Evolutionary conservation across 2,888 invertebrate species (phyloP).

Genomic region (Autographa gamma): DNA sequence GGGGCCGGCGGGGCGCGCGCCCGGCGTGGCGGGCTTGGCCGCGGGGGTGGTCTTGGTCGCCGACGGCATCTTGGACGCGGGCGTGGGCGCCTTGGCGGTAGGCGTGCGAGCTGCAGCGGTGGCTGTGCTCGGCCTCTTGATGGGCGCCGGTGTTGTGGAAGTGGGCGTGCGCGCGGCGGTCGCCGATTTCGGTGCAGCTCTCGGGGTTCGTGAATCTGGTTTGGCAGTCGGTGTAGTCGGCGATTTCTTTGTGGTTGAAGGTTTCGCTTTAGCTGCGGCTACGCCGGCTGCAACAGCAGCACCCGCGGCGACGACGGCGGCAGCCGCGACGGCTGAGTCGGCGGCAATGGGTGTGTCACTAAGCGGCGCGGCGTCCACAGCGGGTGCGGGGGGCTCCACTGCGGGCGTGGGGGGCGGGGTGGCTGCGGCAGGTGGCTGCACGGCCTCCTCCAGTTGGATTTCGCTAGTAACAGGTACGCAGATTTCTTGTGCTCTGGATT

Average conservation of each 20-base stretch:
- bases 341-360: slow-evolving; percentile 60
- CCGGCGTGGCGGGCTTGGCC: slow-evolving; percentile 40
- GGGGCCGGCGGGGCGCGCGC: slow-evolving; percentile 33
- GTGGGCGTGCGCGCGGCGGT: slow-evolving; percentile 61
- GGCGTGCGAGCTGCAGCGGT: slow-evolving; percentile 59
- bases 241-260: slow-evolving; percentile 63
- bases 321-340: slow-evolving; percentile 57
- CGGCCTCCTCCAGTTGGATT: slow-evolving; percentile 75
- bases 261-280: slow-evolving; percentile 57
- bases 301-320: slow-evolving; percentile 54
- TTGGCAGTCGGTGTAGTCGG: slow-evolving; percentile 68
- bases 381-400: slow-evolving; percentile 58
- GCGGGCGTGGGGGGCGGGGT: slow-evolving; percentile 67
- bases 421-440: slow-evolving; percentile 64
- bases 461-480: slow-evolving; percentile 83
- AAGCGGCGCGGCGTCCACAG: slow-evolving; percentile 58
- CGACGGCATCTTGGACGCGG: slow-evolving; percentile 52
- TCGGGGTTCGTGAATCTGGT: slow-evolving; percentile 62
- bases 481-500: slow-evolving; percentile 84
- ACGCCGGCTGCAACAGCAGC: slow-evolving; percentile 60
- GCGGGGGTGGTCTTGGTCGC: slow-evolving; percentile 51
- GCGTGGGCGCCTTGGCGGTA: slow-evolving; percentile 51
- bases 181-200: slow-evolving; percentile 63
- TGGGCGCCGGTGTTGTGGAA: slow-evolving; percentile 59
- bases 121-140: slow-evolving; percentile 56